Evolutionary conservation across 2,797 vertebrate species (phyloP), one percentile per base, ranked within the genome.

Genomic region (Danio jaintianensis): DNA sequence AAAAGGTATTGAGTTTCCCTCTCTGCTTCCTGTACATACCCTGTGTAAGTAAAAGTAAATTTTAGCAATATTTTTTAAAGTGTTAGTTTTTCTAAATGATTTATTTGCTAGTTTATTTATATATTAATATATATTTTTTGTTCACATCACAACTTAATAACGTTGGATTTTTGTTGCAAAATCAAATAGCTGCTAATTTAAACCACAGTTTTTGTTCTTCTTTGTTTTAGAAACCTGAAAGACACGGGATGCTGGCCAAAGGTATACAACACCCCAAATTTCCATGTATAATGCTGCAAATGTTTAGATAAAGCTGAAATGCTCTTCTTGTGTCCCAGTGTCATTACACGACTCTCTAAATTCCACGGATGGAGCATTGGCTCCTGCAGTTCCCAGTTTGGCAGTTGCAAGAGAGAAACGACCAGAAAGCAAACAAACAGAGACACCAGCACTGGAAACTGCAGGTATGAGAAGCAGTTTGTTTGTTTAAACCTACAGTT

Each of bases 341-440:
- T 92, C 93, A 55, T 88, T 97, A 0, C 91, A 95, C 80, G 96
- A 97, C 85, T 97, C 96, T 15, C 89, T 96, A 89, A 95, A 97
- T 11, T 97, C 95, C 52, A 80, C 91, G 15, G 83, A 75, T 68
- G 84, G 92, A 18, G 64, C 85, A 59, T 84, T 87, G n/a, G 87
- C 63, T 62, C 38, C 66, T 47, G 56, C 15, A 62, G 79, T 80
- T 10, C 52, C 80, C 38, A 73, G 18, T 22, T 47, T 83, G 62
- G 22, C 8, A 7, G 13, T 38, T 22, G 29, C 43, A 45, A 78
- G 48, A 88, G 6, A 84, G 78, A 79, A 88, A 56, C 84, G 89
- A 79, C 88, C 89, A 75, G 84, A 82, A 69, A 52, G 52, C 13
- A 75, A 6, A 84, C 82, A 77, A 64, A 52, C 58, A 75, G 90